Percentiles rank a stretch among this genome's conserved stretches.
These are phyloP conservation scores for Triplophysa rosa DNA, from an alignment of 2,113 vertebrate genomes.

Conservation along the genomic window DNA sequence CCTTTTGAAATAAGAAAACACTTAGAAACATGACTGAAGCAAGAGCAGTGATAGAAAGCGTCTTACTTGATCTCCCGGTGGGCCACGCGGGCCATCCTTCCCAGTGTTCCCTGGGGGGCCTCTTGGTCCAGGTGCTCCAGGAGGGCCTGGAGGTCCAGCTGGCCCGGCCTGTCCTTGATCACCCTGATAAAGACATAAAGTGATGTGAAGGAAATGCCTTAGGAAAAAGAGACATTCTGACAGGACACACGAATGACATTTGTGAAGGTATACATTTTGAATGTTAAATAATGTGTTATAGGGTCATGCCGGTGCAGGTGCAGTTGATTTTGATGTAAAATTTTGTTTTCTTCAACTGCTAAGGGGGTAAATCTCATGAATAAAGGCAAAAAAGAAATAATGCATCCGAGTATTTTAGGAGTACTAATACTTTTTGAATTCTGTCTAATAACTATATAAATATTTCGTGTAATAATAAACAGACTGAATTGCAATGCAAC, in stretches of 20 bases:
- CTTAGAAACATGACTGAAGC: background rate
- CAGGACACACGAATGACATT: background rate
- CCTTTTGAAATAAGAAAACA: background rate
- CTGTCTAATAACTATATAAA: no score
- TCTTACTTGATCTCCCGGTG: constrained; percentile 83
- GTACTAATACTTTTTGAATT: no score
- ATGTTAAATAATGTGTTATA: background rate
- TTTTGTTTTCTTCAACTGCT: background rate
- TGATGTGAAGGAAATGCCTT: background rate
- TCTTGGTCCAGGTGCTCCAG: constrained; percentile 85
- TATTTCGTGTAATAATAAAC: no score
- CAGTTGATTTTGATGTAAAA: no score
- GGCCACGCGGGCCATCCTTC: constrained; percentile 88
- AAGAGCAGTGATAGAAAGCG: background rate
- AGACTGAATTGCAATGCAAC: no score
- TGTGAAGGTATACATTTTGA: background rate
- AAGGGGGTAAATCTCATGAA: no score
- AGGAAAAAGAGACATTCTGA: background rate
- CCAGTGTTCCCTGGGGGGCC: constrained; percentile 93
- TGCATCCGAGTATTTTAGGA: no score
- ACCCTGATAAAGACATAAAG: constrained; percentile 73
- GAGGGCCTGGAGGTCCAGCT: constrained; percentile 84
- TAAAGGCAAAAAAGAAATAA: no score
- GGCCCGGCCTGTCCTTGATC: constrained; percentile 89
- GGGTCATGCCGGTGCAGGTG: background rate